Evolutionary conservation across 1,140 invertebrate genomes (phyloP), one percentile per base, ranked within the genome.

Genomic region (Bombus turneri): DNA sequence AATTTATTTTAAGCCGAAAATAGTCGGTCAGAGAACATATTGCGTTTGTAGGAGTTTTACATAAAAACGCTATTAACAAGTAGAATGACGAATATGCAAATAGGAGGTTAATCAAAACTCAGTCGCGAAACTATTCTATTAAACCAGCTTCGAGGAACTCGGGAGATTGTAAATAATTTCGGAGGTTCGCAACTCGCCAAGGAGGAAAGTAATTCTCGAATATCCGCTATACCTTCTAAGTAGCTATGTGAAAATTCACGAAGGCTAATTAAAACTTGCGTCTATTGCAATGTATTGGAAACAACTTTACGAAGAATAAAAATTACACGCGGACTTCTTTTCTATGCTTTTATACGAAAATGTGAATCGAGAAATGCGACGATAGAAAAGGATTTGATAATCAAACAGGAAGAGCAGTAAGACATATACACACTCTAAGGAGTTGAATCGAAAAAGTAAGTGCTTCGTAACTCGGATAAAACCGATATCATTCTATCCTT

Each of bases 371-470:
- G 43, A 53, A 22, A 53, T 53, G 1, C 47, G 5, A 53, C 18
- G 47, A 53, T 22, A 53, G 18, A 25, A 57, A 57, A 66, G 41
- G 47, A 64, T 81, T n/a, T 73, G 18, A 28, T 28, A 78, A 69
- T 43, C 31, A n/a, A 66, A 28, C 18, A 41, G 22, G 25, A 34
- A 64, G 62, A 59, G 53, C 13, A 72, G 83, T 47, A 31, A 43
- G 82, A 86, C 83, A 86, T 86, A 79, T 82, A 57, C 41, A 74
- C 74, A 43, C 43, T 62, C 53, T 64, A 43, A 41, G 9, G 15
- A 34, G 69, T 47, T 39, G 34, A 71, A 88, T 89, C 74, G 79
- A 82, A 88, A 75, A 64, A 39, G 69, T 78, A 89, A 89, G 86
- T 57, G 83, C 76, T 82, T 39, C 31, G 43, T 64, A 66, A 41